These are phyloP conservation scores for Poliocrania exsul DNA, from an alignment of 2,797 vertebrate species.

Conservation along the genomic window DNA sequence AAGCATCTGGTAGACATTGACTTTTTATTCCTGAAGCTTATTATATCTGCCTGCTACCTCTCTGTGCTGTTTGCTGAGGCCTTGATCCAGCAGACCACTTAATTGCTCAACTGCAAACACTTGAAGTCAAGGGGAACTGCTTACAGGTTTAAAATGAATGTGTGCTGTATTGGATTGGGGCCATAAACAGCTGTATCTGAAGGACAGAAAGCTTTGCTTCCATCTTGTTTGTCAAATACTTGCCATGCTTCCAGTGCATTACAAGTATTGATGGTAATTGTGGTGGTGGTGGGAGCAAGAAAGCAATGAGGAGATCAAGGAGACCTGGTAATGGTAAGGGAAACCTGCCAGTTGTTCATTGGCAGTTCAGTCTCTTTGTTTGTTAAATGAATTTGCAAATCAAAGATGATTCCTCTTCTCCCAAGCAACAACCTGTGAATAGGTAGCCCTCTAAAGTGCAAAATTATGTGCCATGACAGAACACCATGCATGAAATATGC, in stretches of 20 bases:
- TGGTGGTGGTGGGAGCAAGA: not conserved
- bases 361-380: slow-evolving; percentile 40
- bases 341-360: not conserved
- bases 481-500: slow-evolving; percentile 42
- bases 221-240: not conserved
- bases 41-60: not conserved
- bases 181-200: not conserved
- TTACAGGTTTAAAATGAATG: not conserved
- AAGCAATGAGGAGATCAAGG: not conserved
- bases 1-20: not conserved
- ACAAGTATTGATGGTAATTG: not conserved
- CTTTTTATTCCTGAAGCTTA: not conserved
- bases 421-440: not conserved
- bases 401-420: slow-evolving; percentile 48
- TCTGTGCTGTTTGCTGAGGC: not conserved
- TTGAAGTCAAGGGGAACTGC: not conserved
- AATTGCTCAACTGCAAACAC: not conserved
- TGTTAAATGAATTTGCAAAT: slow-evolving; percentile 51
- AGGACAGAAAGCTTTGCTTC: not conserved
- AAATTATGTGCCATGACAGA: slow-evolving; percentile 47
- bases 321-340: not conserved
- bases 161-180: not conserved
- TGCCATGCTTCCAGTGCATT: not conserved
- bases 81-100: slow-evolving; percentile 16
- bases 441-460: slow-evolving; percentile 52